These are phyloP conservation scores for Nylanderia fulva DNA, from an alignment of 1,140 invertebrate genomes.

Conservation along the genomic window DNA sequence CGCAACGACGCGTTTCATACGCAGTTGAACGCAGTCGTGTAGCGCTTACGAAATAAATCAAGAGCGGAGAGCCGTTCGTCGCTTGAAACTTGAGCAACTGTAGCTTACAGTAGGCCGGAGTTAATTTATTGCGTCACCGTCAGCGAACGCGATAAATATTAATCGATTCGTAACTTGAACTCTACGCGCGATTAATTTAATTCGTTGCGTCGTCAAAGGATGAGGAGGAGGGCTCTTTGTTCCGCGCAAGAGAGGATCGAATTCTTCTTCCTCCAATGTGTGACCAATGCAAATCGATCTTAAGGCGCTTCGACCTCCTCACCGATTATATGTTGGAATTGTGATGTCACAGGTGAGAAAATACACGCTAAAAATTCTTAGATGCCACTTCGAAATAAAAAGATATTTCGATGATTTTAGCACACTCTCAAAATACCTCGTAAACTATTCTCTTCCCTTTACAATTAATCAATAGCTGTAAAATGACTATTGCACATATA, in stretches of 20 bases:
- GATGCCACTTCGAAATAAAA: too few relatives aligned
- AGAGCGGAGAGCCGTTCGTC: slow-evolving; percentile 23
- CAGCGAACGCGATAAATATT: slow-evolving; percentile 18
- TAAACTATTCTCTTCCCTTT: too few relatives aligned
- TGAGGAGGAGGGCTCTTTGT: too few relatives aligned
- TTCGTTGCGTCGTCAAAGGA: too few relatives aligned
- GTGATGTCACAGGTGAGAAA: too few relatives aligned
- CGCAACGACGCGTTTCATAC: slow-evolving; percentile 37
- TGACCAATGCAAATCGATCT: slow-evolving; percentile 22
- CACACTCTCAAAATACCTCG: too few relatives aligned
- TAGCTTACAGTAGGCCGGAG: slow-evolving; percentile 12
- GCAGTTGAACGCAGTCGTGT: not conserved
- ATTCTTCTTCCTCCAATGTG: not conserved
- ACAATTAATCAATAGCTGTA: too few relatives aligned
- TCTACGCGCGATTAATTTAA: slow-evolving; percentile 11
- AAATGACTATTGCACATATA: too few relatives aligned
- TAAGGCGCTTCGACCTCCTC: too few relatives aligned
- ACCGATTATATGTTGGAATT: too few relatives aligned
- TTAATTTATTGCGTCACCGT: slow-evolving; percentile 46
- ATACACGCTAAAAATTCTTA: too few relatives aligned
- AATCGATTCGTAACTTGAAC: slow-evolving; percentile 8
- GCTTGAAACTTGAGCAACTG: slow-evolving; percentile 40
- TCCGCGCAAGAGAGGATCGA: not conserved
- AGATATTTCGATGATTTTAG: too few relatives aligned
- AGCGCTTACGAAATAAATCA: slow-evolving; percentile 54